Evolutionary conservation across 2,888 invertebrate species (phyloP).

Genomic region (Scrobipalpa costella): DNA sequence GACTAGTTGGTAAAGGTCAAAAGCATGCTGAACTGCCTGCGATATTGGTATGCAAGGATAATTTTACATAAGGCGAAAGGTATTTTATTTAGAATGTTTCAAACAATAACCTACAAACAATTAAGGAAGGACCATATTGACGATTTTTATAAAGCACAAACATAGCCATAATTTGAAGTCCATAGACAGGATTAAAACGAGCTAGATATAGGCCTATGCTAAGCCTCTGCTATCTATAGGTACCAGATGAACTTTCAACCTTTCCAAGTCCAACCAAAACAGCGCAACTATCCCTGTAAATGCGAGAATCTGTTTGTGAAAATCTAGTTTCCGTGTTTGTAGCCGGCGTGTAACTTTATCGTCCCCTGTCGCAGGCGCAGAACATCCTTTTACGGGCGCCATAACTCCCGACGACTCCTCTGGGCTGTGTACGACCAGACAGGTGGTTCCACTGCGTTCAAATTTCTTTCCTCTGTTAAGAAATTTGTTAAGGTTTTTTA

Average conservation of each 20-base stretch:
- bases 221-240: no score
- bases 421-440: not conserved
- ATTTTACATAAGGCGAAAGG: no score
- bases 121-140: no score
- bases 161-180: no score
- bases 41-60: no score
- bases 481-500: not conserved
- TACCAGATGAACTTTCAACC: not conserved
- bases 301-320: constrained; percentile 4
- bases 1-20: not conserved
- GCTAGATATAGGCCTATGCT: no score
- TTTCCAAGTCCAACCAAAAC: not conserved
- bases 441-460: not conserved
- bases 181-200: no score
- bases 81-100: no score
- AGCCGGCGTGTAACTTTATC: constrained; percentile 6
- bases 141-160: no score
- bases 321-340: constrained; percentile 13
- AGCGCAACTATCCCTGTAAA: not conserved
- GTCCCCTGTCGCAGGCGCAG: not conserved
- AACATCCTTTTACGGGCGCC: not conserved
- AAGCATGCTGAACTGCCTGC: no score
- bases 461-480: not conserved
- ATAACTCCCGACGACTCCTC: not conserved
- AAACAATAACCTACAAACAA: no score